Conservation (phyloP, 92 coral and sea anemone genomes). For the Galaxea fascicularis region DNA sequence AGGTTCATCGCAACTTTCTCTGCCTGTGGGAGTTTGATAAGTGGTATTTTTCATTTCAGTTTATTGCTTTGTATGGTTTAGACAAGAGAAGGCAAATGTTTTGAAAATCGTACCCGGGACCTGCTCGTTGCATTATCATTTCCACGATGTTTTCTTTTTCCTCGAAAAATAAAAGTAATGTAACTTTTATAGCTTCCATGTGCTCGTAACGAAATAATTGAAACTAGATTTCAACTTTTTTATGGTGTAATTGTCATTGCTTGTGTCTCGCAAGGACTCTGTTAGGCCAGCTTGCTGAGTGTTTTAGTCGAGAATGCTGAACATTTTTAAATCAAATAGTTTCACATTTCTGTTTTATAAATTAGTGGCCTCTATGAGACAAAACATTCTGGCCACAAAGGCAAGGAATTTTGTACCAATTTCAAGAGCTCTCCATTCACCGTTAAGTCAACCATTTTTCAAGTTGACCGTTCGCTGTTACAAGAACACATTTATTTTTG, state of each 20-base stretch:
- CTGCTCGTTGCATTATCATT: slow-evolving; percentile 35
- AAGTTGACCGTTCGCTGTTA: background rate
- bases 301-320: background rate
- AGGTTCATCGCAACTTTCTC: background rate
- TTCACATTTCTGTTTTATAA: background rate
- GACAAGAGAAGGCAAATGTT: slow-evolving; percentile 11
- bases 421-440: background rate
- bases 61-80: background rate
- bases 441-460: background rate
- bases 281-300: background rate
- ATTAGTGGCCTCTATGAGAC: background rate
- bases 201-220: background rate
- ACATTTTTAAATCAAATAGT: background rate
- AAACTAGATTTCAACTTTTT: background rate
- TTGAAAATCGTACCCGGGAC: slow-evolving; percentile 14
- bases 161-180: slow-evolving; percentile 22
- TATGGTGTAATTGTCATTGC: background rate
- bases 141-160: slow-evolving; percentile 34
- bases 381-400: background rate
- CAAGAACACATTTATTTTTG: background rate
- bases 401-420: background rate
- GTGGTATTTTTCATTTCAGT: background rate
- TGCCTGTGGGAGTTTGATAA: background rate
- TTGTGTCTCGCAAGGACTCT: background rate
- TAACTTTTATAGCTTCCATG: slow-evolving; percentile 25